phyloP scores from a whole-genome alignment of 2,888 invertebrate species.

The Pantelozetes paolii region DNA sequence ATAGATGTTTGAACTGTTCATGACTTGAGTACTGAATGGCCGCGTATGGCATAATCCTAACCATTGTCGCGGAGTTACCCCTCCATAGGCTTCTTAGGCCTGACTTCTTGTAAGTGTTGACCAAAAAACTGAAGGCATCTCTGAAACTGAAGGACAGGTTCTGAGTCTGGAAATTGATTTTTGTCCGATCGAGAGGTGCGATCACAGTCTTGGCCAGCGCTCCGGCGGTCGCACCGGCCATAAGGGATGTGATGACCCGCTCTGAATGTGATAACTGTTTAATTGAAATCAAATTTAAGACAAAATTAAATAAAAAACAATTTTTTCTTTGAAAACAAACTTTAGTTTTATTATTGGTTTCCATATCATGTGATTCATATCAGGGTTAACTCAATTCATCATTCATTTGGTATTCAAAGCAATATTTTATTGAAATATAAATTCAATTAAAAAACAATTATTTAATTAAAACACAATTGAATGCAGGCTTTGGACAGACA shows the following conservation, averaged over 20 bases:
- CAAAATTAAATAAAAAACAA: not conserved
- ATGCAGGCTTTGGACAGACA: not conserved
- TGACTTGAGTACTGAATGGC: constrained; percentile 96
- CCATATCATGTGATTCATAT: not conserved
- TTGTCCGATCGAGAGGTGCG: constrained; percentile 93
- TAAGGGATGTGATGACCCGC: constrained; percentile 69
- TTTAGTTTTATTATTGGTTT: not conserved
- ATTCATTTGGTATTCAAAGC: not conserved
- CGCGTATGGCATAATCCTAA: constrained; percentile 91
- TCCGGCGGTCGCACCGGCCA: constrained; percentile 89
- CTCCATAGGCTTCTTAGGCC: constrained; percentile 85
- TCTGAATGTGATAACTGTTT: constrained; percentile 22
- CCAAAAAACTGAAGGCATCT: constrained; percentile 56
- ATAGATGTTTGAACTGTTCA: constrained; percentile 87
- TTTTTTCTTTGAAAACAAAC: not conserved
- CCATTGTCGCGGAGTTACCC: constrained; percentile 98
- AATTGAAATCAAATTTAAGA: not conserved
- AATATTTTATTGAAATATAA: not conserved
- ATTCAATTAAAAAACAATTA: not conserved
- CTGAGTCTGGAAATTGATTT: constrained; percentile 87
- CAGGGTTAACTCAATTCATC: not conserved
- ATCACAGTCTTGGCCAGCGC: constrained; percentile 89
- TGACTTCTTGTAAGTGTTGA: constrained; percentile 64
- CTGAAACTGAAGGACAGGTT: constrained; percentile 55
- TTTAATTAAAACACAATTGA: not conserved